These are phyloP conservation scores for Uromys caudimaculatus DNA, from an alignment of 2,797 vertebrate genomes.

Conservation along the genomic window DNA sequence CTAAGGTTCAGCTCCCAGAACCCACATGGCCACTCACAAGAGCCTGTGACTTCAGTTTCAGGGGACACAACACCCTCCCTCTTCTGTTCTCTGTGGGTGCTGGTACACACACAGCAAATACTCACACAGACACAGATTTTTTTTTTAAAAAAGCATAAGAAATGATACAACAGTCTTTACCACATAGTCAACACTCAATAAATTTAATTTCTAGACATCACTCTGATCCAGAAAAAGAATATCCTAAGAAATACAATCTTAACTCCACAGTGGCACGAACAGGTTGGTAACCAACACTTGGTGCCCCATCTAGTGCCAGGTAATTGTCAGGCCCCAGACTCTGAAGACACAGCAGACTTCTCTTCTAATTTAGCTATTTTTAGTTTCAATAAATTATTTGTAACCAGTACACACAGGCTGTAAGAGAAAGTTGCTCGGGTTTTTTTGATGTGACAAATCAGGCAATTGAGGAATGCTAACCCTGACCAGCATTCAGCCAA, in stretches of 20 bases:
- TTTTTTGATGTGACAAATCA: constrained; percentile 10
- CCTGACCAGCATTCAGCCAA: background rate
- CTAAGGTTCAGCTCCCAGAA: background rate
- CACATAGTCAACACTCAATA: background rate
- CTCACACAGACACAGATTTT: background rate
- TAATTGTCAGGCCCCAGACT: background rate
- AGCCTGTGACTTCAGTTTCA: background rate
- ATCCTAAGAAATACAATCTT: background rate
- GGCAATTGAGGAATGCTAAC: constrained; percentile 7
- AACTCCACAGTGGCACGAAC: background rate
- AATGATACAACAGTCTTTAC: background rate
- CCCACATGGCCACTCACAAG: background rate
- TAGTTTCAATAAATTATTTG: background rate
- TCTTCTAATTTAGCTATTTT: background rate
- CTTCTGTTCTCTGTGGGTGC: background rate
- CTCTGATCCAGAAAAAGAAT: background rate
- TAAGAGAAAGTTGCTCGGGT: background rate
- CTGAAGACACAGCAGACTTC: background rate
- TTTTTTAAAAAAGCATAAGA: background rate
- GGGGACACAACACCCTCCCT: background rate
- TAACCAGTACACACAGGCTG: background rate
- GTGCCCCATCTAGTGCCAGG: no score
- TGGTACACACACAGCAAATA: background rate
- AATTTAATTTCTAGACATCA: background rate
- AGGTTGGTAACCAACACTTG: background rate